Evolutionary conservation across 1,140 invertebrate species (phyloP), one percentile per base, ranked within the genome.

Genomic region (Oscheius sp.): DNA sequence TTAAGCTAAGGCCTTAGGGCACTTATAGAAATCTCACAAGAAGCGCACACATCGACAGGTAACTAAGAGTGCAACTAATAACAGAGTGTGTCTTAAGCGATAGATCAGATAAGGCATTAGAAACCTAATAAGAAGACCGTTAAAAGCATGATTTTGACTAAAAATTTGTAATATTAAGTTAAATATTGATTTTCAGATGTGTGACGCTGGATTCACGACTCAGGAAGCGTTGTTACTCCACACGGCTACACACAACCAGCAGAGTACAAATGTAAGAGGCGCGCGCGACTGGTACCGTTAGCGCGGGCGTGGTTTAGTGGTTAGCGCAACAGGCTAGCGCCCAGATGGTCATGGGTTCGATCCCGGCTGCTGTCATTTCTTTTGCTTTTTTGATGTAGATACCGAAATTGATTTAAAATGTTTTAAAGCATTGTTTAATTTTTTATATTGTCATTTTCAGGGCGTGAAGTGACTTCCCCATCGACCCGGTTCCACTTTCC

Each of bases 201-300:
- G 66, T 35, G 66, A 68, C 28, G 66, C 66, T n/a, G 46, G 66
- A 20, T 68, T 68, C 32, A 68, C 66, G n/a, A 10, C 45, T 1
- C 1, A 34, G 18, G 66, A 68, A 7, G 26, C 10, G 18, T 49
- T 68, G 13, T 4, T 32, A 28, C 4, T 7, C 28, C 66, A 68
- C 26, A n/a, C 13, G 20, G 28, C 66, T 15, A 10, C 45, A 4
- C 28, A 63, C 1, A 10, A n/a, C 10, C 18, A 63, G 15, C 61
- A 63, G 10, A 63, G 49, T 23, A 23, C 49, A 13, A 55, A 55
- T 55, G 49, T 55, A 23, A 55, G 49, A 4, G 4, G 15, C 49
- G 15, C 23, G 15, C 38, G 10, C 10, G 10, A 10, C 10, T 42
- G n/a, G n/a, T 42, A 10, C 38, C n/a, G n/a, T 42, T 42, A 42